Conservation (phyloP, 2,113 vertebrate species). For the Brachyhypopomus gauderio region DNA sequence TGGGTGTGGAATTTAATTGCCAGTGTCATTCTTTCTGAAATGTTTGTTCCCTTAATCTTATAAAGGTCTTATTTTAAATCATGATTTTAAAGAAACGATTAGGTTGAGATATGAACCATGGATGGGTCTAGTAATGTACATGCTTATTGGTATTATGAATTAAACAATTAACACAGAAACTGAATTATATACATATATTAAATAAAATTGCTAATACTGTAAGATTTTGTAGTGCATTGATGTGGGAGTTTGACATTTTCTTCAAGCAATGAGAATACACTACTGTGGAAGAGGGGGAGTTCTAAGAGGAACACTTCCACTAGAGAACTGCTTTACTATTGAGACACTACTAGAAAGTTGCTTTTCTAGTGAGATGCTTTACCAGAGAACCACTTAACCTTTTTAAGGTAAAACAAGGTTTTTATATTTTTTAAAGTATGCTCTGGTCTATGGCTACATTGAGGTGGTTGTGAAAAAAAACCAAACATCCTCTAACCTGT, state of each 20-base stretch:
- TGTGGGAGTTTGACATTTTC: constrained; percentile 3
- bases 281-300: no score
- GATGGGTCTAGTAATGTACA: constrained; percentile 77
- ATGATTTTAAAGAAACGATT: constrained; percentile 61
- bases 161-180: constrained; percentile 76
- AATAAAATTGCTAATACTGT: constrained; percentile 80
- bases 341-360: no score
- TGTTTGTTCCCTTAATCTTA: constrained; percentile 62
- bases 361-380: no score
- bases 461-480: no score
- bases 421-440: no score
- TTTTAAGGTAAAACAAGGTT: no score
- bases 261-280: no score
- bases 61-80: constrained; percentile 74
- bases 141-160: constrained; percentile 79
- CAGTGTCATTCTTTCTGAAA: constrained; percentile 68
- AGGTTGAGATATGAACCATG: constrained; percentile 70
- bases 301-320: no score
- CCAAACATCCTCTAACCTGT: no score
- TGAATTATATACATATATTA: constrained; percentile 79
- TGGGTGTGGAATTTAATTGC: constrained; percentile 68
- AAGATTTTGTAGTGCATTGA: constrained; percentile 20
- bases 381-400: no score
- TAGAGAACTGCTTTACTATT: no score
- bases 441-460: no score